These are phyloP conservation scores for Saxidomus purpurata DNA, from an alignment of 1,140 invertebrate species.

Conservation along the genomic window DNA sequence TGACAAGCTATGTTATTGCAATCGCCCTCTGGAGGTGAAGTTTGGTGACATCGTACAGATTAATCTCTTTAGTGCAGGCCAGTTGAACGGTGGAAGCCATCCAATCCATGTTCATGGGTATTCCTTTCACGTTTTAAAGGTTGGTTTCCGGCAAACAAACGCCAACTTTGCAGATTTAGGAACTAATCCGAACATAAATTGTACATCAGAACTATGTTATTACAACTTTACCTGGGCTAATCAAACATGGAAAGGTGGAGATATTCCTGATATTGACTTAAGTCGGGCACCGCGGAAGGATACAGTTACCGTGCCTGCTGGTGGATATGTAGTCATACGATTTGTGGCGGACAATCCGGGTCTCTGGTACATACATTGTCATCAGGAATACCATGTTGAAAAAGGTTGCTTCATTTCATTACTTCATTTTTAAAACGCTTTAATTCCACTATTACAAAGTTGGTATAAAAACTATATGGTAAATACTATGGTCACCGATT, in stretches of 20 bases:
- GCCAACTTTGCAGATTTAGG: slow-evolving; percentile 68
- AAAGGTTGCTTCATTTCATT: not conserved
- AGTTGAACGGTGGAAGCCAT: slow-evolving; percentile 88
- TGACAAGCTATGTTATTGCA: slow-evolving; percentile 57
- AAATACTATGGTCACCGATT: no score
- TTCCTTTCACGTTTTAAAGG: slow-evolving; percentile 90
- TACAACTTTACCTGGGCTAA: slow-evolving; percentile 66
- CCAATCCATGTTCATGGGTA: slow-evolving; percentile 92
- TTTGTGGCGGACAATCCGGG: slow-evolving; percentile 91
- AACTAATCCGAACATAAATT: slow-evolving; percentile 67
- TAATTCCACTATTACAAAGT: no score
- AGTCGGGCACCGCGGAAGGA: slow-evolving; percentile 90
- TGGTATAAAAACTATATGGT: no score
- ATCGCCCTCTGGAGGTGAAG: slow-evolving; percentile 26
- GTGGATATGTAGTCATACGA: slow-evolving; percentile 90
- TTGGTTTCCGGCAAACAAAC: slow-evolving; percentile 81
- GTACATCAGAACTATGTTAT: slow-evolving; percentile 61
- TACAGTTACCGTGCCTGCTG: slow-evolving; percentile 90
- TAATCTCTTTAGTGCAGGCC: slow-evolving; percentile 85
- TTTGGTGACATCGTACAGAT: slow-evolving; percentile 62
- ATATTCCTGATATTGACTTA: slow-evolving; percentile 79
- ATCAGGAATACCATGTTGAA: slow-evolving; percentile 51
- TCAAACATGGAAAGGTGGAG: slow-evolving; percentile 64
- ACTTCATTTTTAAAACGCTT: no score
- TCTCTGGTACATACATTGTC: slow-evolving; percentile 75